Conservation (phyloP, 2,797 vertebrate genomes). For the Psittacula echo region DNA sequence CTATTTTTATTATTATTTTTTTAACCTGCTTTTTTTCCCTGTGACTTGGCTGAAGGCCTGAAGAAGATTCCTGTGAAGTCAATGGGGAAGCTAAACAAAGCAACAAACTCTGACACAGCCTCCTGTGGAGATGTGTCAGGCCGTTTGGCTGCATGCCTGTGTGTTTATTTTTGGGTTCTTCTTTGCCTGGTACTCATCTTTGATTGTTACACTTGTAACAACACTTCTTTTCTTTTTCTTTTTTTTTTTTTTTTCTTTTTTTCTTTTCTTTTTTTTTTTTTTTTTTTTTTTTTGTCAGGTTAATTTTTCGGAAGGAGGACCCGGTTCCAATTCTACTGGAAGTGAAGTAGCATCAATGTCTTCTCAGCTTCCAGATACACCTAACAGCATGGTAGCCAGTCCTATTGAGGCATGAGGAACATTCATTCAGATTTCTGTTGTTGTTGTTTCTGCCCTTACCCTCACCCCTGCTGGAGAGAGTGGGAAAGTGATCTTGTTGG, state of each 20-base stretch:
- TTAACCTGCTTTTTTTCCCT: neutral
- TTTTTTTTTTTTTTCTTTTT: constrained; percentile 19
- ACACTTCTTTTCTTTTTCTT: neutral
- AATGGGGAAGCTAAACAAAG: neutral
- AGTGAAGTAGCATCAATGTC: constrained; percentile 99
- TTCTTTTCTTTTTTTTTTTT: neutral
- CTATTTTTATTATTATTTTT: neutral
- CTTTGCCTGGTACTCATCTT: constrained; percentile 1
- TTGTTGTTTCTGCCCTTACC: constrained; percentile 68
- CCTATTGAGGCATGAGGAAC: constrained; percentile 95
- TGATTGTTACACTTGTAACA: constrained; percentile 28
- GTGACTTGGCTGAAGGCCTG: neutral
- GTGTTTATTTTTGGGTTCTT: constrained; percentile 14
- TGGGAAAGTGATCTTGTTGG: constrained; percentile 73
- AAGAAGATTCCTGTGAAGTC: constrained; percentile 6
- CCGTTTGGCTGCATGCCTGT: neutral
- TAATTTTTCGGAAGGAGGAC: constrained; percentile 97
- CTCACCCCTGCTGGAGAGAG: constrained; percentile 77
- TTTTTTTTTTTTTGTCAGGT: constrained; percentile 80
- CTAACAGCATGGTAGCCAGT: constrained; percentile 99
- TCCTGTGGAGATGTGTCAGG: neutral
- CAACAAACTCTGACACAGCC: neutral
- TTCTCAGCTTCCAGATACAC: constrained; percentile 97
- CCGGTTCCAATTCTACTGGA: constrained; percentile 96
- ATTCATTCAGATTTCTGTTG: constrained; percentile 59